Percentiles rank a stretch among this genome's conserved stretches.
phyloP scores from a whole-genome alignment of 2,113 vertebrate genomes.

The Casuarius casuarius region DNA sequence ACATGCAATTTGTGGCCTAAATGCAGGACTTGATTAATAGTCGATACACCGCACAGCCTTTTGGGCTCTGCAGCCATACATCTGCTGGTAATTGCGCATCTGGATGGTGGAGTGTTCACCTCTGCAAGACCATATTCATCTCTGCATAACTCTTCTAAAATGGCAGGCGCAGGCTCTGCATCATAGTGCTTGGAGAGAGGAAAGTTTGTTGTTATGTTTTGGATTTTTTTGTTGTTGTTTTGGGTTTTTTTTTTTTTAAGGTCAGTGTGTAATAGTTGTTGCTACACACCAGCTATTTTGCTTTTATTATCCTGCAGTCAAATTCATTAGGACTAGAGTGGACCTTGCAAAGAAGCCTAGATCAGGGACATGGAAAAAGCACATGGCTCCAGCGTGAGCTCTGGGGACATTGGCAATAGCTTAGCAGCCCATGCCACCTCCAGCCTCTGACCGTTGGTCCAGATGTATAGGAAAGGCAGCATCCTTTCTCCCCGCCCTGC shows the following conservation, averaged over 20 bases:
- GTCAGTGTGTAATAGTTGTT: accelerated
- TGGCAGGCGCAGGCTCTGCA: neutral
- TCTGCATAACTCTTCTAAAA: neutral
- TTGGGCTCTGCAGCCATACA: neutral
- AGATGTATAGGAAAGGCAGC: neutral
- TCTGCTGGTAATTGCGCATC: neutral
- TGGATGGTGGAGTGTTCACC: neutral
- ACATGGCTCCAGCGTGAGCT: accelerated
- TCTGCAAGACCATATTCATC: neutral
- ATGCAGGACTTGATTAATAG: constrained; percentile 57
- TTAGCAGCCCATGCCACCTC: neutral
- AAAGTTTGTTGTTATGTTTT: neutral
- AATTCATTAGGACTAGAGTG: neutral
- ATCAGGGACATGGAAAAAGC: neutral
- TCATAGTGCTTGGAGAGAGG: accelerated
- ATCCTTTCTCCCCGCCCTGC: neutral
- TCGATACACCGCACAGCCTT: neutral
- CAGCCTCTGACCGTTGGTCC: accelerated
- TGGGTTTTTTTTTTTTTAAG: neutral
- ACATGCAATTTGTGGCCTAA: constrained; percentile 36
- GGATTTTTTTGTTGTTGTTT: neutral
- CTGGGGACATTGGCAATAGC: neutral
- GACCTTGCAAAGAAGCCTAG: too few species aligned
- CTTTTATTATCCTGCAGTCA: neutral
- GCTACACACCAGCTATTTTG: neutral